Conservation (phyloP, 2,113 vertebrate genomes). For the Nicator chloris region DNA sequence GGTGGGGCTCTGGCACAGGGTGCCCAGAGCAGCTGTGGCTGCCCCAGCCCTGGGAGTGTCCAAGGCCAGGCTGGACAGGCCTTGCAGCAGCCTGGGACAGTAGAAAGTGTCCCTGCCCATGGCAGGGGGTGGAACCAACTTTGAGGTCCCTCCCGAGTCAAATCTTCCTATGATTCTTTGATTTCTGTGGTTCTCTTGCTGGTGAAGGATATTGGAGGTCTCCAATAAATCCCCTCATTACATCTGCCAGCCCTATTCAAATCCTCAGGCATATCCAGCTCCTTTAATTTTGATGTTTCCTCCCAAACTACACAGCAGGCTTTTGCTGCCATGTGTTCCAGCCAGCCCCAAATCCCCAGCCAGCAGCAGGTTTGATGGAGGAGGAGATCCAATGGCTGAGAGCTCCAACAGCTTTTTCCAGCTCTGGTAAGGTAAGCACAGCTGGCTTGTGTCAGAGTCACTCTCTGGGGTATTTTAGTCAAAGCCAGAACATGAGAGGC, state of each 20-base stretch:
- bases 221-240: background rate
- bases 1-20: background rate
- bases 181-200: background rate
- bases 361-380: background rate
- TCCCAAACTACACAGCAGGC: background rate
- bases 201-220: background rate
- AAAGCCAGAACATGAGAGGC: background rate
- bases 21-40: background rate
- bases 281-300: background rate
- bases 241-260: background rate
- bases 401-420: background rate
- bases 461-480: constrained; percentile 35
- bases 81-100: background rate
- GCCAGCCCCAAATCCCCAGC: background rate
- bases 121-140: background rate
- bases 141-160: background rate
- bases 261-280: background rate
- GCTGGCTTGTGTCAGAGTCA: constrained; percentile 13
- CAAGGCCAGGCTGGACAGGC: rapidly evolving
- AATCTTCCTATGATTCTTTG: background rate
- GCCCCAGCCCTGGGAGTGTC: background rate
- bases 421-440: constrained; percentile 30
- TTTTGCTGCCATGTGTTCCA: background rate
- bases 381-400: background rate
- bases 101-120: background rate